Conservation (phyloP, 2,888 invertebrate genomes). For the Drosophila infuscata region DNA sequence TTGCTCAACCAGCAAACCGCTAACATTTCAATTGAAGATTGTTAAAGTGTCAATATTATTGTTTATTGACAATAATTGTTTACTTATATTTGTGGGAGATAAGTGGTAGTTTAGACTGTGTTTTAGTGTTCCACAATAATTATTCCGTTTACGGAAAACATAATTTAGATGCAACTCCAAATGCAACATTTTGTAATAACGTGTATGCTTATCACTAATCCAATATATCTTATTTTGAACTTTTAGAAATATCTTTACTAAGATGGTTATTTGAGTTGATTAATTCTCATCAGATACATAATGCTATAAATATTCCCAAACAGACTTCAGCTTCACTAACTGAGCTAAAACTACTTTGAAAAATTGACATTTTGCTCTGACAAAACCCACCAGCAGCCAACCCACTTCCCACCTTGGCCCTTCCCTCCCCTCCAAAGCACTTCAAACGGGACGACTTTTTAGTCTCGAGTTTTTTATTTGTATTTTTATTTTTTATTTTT, state of each 20-base stretch:
- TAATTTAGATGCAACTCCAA: neutral
- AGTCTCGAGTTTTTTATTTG: slow-evolving; percentile 47
- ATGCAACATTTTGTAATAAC: neutral
- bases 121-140: neutral
- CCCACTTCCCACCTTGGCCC: neutral
- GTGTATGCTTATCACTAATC: neutral
- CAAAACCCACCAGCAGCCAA: slow-evolving; percentile 19
- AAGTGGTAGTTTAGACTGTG: neutral
- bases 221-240: neutral
- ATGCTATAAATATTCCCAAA: neutral
- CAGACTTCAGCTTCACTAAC: too few species aligned
- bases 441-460: slow-evolving; percentile 10
- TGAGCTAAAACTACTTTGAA: neutral
- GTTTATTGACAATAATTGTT: neutral
- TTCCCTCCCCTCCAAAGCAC: slow-evolving; percentile 16
- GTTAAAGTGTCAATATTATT: neutral
- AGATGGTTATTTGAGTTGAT: neutral
- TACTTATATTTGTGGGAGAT: neutral
- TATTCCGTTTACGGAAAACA: neutral
- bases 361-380: slow-evolving; percentile 52
- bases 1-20: neutral
- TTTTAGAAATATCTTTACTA: neutral
- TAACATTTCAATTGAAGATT: neutral
- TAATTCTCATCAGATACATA: neutral
- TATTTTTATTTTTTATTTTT: slow-evolving; percentile 47